Base-by-base conservation (phyloP, 2,113 vertebrate genomes). In the Oxygymnocypris stewartii region DNA sequence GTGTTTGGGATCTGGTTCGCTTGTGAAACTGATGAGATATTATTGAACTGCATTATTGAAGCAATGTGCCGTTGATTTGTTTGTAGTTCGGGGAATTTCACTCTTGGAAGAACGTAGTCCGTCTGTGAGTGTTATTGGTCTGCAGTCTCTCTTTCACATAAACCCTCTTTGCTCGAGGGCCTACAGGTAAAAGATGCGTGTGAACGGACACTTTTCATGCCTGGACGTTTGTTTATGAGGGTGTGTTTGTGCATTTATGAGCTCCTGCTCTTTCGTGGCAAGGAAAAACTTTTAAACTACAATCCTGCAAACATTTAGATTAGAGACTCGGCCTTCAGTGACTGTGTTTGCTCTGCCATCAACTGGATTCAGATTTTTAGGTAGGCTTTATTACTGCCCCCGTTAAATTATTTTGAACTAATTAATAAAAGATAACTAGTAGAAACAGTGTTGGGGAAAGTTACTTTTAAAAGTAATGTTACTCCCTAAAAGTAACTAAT, bases 161-260 rank as follows among this genome's bases (percentile, higher is more conserved):
- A 77, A 77, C 44, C 16, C 75, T 51, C 1, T 78, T 31, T 35
- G 47, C 76, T 78, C 16, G 14, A 54, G 76, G 47, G 44, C 11
- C 47, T 31, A 10, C 79, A 81, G 79, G 79, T 81, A 81, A 28
- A 77, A 42, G 79, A 81, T 65, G 79, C 79, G 57, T 81, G 79
- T 81, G 79, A 81, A 81, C 40, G 4, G 59, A 81, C 57, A 81
- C 79, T 81, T 79, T 63, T 81, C 79, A 81, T 63, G 79, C 37
- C 59, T 44, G 79, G 44, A 28, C 65, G 13, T 81, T 63, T 78
- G 79, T 81, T 63, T 81, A 42, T 81, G 88, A 89, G 89, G 84
- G 89, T 84, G 77, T 86, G 49, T 54, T 63, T 44, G 37, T 73
- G 79, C 79, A 28, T 81, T 81, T 81, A 81, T 28, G 57, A 59